phyloP scores from a whole-genome alignment of 1,140 invertebrate species.

The Triops cancriformis region DNA sequence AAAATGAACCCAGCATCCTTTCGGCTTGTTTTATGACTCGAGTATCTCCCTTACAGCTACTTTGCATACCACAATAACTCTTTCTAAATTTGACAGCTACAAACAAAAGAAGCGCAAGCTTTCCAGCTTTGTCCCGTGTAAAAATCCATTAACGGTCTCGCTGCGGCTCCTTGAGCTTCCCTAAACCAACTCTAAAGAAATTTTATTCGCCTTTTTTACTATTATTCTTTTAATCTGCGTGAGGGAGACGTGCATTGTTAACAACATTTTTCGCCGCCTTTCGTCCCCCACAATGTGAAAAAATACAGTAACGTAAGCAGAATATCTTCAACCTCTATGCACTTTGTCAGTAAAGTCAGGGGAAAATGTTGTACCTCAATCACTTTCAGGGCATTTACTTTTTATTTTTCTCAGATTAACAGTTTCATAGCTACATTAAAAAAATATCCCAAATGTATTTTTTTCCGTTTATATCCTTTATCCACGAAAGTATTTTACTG shows the following conservation, averaged over 20 bases:
- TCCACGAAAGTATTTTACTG: too few species aligned
- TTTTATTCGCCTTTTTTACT: not conserved
- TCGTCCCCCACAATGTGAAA: too few species aligned
- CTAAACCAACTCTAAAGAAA: not conserved
- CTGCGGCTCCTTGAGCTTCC: not conserved
- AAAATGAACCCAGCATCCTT: not conserved
- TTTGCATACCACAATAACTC: not conserved
- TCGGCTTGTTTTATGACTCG: not conserved
- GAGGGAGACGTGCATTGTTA: not conserved
- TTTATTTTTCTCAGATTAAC: too few species aligned
- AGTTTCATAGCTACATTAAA: too few species aligned
- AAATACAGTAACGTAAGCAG: too few species aligned
- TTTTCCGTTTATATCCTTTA: too few species aligned
- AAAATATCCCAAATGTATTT: too few species aligned
- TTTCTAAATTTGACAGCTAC: not conserved
- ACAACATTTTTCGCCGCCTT: too few species aligned
- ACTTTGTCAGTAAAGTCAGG: too few species aligned
- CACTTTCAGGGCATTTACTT: too few species aligned
- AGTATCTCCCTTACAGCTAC: not conserved
- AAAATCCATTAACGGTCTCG: not conserved
- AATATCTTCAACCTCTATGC: too few species aligned
- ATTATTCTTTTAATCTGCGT: not conserved
- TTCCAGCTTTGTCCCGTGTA: not conserved
- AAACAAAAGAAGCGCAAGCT: not conserved
- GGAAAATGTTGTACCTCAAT: too few species aligned